A percentile compares a stretch with the other conserved stretches of the same genome.
phyloP scores from a whole-genome alignment of 2,113 vertebrate genomes.

The Zeus faber region DNA sequence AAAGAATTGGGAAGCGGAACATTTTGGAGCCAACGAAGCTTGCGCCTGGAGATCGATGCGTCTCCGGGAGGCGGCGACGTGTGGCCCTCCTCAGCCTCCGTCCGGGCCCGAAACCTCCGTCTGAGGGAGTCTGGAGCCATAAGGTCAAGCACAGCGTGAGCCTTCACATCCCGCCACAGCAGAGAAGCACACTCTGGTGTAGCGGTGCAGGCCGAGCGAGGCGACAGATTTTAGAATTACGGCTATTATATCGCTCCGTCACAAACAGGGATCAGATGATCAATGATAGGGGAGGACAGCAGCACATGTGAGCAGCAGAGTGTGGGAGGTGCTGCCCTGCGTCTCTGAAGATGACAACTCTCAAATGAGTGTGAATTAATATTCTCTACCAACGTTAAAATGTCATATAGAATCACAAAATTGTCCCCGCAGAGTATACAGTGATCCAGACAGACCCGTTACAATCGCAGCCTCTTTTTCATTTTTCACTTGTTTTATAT shows the following conservation, averaged over 20 bases:
- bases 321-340: conserved; percentile 63
- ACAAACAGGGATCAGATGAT: conserved; percentile 70
- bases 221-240: conserved; percentile 67
- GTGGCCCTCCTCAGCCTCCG: conserved; percentile 41
- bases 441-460: too few relatives aligned
- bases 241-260: conserved; percentile 62
- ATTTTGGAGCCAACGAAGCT: conserved; percentile 43
- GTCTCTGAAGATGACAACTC: conserved; percentile 55
- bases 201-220: too few relatives aligned
- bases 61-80: conserved; percentile 27
- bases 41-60: conserved; percentile 51
- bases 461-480: too few relatives aligned
- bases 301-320: too few relatives aligned
- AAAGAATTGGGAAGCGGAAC: too few relatives aligned
- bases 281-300: conserved; percentile 61
- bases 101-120: conserved; percentile 25
- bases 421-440: too few relatives aligned
- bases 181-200: too few relatives aligned
- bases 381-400: too few relatives aligned
- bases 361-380: too few relatives aligned
- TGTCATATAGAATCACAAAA: too few relatives aligned
- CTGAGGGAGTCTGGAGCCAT: conserved; percentile 37
- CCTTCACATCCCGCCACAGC: conserved; percentile 33
- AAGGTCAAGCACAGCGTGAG: conserved; percentile 18
- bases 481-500: too few relatives aligned